Conservation (phyloP, 1,140 invertebrate genomes). For the Drosophila biarmipes region DNA sequence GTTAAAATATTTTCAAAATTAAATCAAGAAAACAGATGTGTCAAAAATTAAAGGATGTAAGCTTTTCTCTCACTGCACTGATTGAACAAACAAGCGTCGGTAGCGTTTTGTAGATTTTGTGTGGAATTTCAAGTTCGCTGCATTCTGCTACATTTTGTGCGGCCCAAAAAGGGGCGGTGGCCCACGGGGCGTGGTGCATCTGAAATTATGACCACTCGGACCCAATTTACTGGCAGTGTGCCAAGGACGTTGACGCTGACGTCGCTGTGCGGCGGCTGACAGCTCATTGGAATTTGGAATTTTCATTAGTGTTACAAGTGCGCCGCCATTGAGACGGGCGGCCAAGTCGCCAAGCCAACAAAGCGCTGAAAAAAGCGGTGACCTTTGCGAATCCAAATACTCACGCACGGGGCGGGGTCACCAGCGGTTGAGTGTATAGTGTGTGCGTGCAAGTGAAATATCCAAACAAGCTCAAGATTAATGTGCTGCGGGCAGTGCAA, state of each 20-base stretch:
- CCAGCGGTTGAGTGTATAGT: not conserved
- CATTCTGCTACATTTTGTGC: slow-evolving; percentile 48
- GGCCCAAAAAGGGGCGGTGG: no score
- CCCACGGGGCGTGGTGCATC: slow-evolving; percentile 14
- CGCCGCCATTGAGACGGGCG: slow-evolving; percentile 72
- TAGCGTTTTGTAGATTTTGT: slow-evolving; percentile 58
- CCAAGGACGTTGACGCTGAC: slow-evolving; percentile 62
- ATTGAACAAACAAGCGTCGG: slow-evolving; percentile 26
- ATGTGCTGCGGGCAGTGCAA: slow-evolving; percentile 56
- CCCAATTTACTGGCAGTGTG: slow-evolving; percentile 72
- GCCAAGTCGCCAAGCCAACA: slow-evolving; percentile 33
- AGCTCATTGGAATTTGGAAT: slow-evolving; percentile 77
- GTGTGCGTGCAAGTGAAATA: slow-evolving; percentile 6
- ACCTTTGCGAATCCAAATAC: slow-evolving; percentile 53
- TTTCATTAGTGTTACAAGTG: slow-evolving; percentile 81
- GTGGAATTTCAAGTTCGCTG: slow-evolving; percentile 62
- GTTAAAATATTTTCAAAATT: no score
- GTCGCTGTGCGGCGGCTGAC: slow-evolving; percentile 45
- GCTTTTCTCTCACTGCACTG: slow-evolving; percentile 20
- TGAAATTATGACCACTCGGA: slow-evolving; percentile 77
- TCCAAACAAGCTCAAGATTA: slow-evolving; percentile 48
- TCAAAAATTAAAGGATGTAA: no score
- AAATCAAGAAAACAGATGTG: no score
- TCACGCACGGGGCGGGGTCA: slow-evolving; percentile 31
- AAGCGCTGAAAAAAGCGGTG: slow-evolving; percentile 24